These are phyloP conservation scores for Sebastes itinus DNA, from an alignment of 2,797 vertebrate genomes.

Conservation along the genomic window DNA sequence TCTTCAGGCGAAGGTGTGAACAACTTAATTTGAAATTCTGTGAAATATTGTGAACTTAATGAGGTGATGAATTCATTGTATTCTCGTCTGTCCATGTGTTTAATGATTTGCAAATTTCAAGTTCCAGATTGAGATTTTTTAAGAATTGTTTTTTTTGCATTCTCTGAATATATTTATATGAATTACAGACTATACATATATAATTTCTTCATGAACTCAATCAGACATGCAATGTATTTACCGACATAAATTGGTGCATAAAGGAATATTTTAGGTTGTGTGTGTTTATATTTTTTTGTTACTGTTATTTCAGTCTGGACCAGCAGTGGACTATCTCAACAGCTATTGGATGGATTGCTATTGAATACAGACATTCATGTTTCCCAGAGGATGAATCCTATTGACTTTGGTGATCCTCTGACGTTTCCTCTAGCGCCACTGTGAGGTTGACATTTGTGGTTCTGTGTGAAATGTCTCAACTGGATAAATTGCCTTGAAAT, in stretches of 20 bases:
- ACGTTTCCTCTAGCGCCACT: not conserved
- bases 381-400: not conserved
- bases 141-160: not conserved
- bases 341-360: no score
- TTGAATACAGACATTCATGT: no score
- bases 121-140: not conserved
- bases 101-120: not conserved
- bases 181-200: not conserved
- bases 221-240: not conserved
- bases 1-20: constrained; percentile 12
- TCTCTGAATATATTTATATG: not conserved
- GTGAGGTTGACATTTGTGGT: no score
- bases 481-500: not conserved
- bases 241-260: not conserved
- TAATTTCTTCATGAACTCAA: not conserved
- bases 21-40: not conserved
- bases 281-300: not conserved
- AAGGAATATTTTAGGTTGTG: not conserved
- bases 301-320: no score
- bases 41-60: not conserved
- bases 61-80: not conserved
- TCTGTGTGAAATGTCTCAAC: no score
- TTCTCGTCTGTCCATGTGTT: not conserved
- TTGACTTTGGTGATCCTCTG: not conserved
- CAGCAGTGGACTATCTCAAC: no score